Evolutionary conservation across 2,888 invertebrate species (phyloP).

Genomic region (Leptodirus hochenwartii): DNA sequence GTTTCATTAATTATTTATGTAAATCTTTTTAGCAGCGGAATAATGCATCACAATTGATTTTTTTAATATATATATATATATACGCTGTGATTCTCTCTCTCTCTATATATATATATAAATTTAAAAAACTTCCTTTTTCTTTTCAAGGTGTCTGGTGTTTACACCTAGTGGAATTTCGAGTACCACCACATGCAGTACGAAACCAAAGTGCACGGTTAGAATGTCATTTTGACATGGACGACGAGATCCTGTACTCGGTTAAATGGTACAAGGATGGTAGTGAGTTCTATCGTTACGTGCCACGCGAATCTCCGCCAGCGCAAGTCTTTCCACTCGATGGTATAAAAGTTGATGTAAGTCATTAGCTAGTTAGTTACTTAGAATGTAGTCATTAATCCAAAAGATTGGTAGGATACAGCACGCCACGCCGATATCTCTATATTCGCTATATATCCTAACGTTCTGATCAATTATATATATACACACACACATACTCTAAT

Average conservation of each 20-base stretch:
- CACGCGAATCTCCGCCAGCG: slow-evolving; percentile 61
- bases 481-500: no score
- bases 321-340: slow-evolving; percentile 65
- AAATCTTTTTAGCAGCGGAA: no score
- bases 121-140: neutral
- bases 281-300: slow-evolving; percentile 77
- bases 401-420: no score
- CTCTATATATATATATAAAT: no score
- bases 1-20: no score
- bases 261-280: slow-evolving; percentile 87
- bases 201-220: slow-evolving; percentile 59
- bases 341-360: slow-evolving; percentile 71
- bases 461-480: no score
- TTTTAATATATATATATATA: no score
- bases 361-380: no score
- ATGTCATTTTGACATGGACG: slow-evolving; percentile 70
- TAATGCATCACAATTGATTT: no score
- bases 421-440: no score
- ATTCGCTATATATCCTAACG: no score
- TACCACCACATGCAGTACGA: slow-evolving; percentile 66
- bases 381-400: neutral
- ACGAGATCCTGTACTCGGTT: slow-evolving; percentile 69
- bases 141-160: slow-evolving; percentile 28
- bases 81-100: no score
- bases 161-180: slow-evolving; percentile 57